These are phyloP conservation scores for Oscheius sp. DNA, from an alignment of 1,140 invertebrate species.

Conservation along the genomic window DNA sequence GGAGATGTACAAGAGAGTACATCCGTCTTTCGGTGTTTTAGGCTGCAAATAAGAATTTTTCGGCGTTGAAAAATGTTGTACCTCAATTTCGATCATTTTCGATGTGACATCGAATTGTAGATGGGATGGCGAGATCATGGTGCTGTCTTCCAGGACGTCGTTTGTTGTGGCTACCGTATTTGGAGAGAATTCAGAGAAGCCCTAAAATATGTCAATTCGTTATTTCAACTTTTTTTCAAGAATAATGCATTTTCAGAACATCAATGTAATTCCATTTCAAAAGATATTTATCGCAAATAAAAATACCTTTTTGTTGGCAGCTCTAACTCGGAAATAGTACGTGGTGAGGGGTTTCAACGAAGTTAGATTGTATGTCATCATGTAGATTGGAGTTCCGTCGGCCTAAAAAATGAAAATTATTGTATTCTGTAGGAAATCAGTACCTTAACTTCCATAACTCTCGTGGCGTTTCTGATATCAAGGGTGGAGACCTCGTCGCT, in stretches of 20 bases:
- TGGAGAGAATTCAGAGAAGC: constrained; percentile 18
- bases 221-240: no score
- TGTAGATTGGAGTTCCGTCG: constrained; percentile 4
- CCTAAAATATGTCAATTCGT: no score
- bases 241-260: no score
- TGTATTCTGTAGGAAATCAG: no score
- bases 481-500: background rate
- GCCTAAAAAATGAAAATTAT: no score
- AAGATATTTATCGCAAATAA: no score
- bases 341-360: constrained; percentile 28
- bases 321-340: constrained; percentile 28
- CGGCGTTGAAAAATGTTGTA: no score
- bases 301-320: constrained; percentile 14
- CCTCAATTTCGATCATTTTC: constrained; percentile 21
- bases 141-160: constrained; percentile 21
- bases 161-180: constrained; percentile 19
- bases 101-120: constrained; percentile 14
- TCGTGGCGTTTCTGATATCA: constrained; percentile 21
- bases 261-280: no score
- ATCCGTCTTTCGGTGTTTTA: background rate
- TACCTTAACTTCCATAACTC: background rate
- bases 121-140: constrained; percentile 18
- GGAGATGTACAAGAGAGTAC: background rate
- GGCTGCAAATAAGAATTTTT: no score
- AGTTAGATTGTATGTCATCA: constrained; percentile 32